Evolutionary conservation across 2,113 vertebrate genomes (phyloP), one percentile per base, ranked within the genome.

Genomic region (Kryptolebias marmoratus): DNA sequence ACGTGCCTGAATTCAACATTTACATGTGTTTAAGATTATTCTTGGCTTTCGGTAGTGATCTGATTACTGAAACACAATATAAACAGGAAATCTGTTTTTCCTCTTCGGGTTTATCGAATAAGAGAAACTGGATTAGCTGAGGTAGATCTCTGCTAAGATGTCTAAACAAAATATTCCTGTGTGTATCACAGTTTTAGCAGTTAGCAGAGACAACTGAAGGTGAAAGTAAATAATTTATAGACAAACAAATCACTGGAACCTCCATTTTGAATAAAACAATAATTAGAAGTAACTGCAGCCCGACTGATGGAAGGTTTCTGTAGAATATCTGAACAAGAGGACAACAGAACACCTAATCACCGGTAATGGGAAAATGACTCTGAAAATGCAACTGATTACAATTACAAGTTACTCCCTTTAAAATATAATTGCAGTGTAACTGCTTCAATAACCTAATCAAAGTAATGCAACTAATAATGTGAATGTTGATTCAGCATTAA

Each of bases 1-100:
- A 39, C 71, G 69, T 13, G 66, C n/a, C 61, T 57, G 55, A 57
- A 63, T 64, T 58, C 30, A 73, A 64, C 66, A 76, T 87, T 82
- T 80, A 73, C 42, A 64, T 73, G 62, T 55, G 39, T 50, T 71
- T 68, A 75, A 59, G 61, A 76, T 80, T 80, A 77, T 48, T 54
- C 30, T 27, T 32, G 68, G 76, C 71, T 77, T 67, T 64, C 53
- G 44, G 68, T 42, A 2, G 28, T 16, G 59, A 73, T 66, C 69
- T 52, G 60, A 54, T 81, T 84, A 82, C 28, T 49, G 2, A 66
- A 68, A 65, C 22, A 42, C 47, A 36, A 55, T 48, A 18, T 12
- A 69, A 72, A 85, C 69, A 59, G 36, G 30, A 77, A 77, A 82
- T 42, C 32, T 32, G 32, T 1, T 82, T 74, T 76, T 49, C 16